A percentile compares a stretch with the other conserved stretches of the same genome.
Conservation (phyloP, 1,140 invertebrate species). For the Thalassaphorura encarpata region DNA sequence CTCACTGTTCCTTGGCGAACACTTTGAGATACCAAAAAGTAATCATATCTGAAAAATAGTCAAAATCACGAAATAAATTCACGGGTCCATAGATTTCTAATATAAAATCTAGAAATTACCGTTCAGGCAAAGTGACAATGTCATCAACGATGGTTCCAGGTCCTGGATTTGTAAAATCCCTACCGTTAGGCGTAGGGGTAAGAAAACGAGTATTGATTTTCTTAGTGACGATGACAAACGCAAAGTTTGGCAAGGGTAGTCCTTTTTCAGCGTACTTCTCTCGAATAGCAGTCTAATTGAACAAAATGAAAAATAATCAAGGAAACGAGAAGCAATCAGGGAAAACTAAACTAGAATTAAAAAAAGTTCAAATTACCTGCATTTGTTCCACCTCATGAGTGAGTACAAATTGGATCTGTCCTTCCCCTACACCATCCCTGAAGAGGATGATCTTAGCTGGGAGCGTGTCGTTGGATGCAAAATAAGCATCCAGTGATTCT, state of each 20-base stretch:
- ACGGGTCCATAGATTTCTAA: slow-evolving; percentile 42
- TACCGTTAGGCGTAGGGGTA: not conserved
- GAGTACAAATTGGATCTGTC: slow-evolving; percentile 30
- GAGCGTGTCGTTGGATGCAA: slow-evolving; percentile 25
- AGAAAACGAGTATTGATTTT: slow-evolving; percentile 77
- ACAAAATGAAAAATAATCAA: not conserved
- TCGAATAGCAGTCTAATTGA: slow-evolving; percentile 53
- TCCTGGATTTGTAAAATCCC: slow-evolving; percentile 42
- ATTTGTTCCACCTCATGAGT: slow-evolving; percentile 57
- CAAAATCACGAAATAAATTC: not conserved
- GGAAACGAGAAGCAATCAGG: not conserved
- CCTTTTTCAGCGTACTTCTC: slow-evolving; percentile 46
- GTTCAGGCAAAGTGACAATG: not conserved
- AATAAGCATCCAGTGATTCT: slow-evolving; percentile 33
- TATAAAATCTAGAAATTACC: not conserved
- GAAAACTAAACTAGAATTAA: not conserved
- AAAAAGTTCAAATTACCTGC: slow-evolving; percentile 4
- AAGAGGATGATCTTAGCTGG: slow-evolving; percentile 23
- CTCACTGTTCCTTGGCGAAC: slow-evolving; percentile 67
- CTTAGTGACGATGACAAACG: slow-evolving; percentile 80
- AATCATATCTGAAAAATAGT: slow-evolving; percentile 54
- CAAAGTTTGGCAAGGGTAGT: slow-evolving; percentile 55
- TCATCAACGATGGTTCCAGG: slow-evolving; percentile 44
- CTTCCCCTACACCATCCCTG: slow-evolving; percentile 31
- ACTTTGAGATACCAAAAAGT: slow-evolving; percentile 65